Evolutionary conservation across 2,888 invertebrate species (phyloP), one percentile per base, ranked within the genome.

Genomic region (Dilophus febrilis): DNA sequence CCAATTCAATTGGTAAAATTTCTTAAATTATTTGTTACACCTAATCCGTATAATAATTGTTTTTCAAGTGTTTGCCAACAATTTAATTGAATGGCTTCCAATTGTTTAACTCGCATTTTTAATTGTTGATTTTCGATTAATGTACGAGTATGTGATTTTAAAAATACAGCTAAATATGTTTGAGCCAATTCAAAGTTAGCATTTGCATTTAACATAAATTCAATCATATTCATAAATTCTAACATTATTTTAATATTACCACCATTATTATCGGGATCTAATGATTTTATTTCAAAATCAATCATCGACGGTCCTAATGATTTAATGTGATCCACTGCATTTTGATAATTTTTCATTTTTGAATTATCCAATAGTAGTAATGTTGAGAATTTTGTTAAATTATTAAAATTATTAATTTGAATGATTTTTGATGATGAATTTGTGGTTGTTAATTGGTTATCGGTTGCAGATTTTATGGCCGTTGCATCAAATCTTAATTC

Each of bases 181-280:
- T 94, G 87, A 0, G 80, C 77, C 40, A 94, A 63, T 65, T 97
- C 95, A 61, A 90, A 95, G 64, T 92, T 75, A 45, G 59, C 71
- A 52, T 84, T 85, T 3, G 74, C 76, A 47, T 70, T 66, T 29
- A 95, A 66, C 66, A 82, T 77, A 41, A 64, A 64, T 41, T 71
- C 65, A 17, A 92, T 60, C 62, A 85, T 73, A 49, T 72, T 69
- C 40, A 94, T 61, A 63, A 91, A 94, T 48, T 81, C 74, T 27
- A 72, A 57, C 74, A 94, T 72, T 1, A 86, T 65, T 22, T 70
- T 64, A 6, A 71, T 53, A 0, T 79, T 77, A 0, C 82, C 86
- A 5, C 80, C 83, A n/a, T n/a, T n/a, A 1, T 68, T 69, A 41
- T 82, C 78, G 0, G 82, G 77, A 17, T 77, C 68, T 51, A 95